These are phyloP conservation scores for Panthera uncia DNA, from an alignment of 2,113 vertebrate species.

Conservation along the genomic window DNA sequence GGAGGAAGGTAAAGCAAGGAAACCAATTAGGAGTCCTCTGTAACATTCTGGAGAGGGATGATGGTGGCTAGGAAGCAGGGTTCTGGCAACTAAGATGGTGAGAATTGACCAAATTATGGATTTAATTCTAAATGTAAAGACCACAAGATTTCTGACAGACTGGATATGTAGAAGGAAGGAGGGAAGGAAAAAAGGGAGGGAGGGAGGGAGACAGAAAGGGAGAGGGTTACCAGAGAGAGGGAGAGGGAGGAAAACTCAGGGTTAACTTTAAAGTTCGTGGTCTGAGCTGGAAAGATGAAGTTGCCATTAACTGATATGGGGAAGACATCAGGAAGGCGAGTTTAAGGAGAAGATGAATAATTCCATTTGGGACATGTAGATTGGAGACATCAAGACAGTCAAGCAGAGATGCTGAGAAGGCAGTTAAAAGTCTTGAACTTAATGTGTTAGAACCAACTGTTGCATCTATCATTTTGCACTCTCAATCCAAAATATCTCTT, in stretches of 20 bases:
- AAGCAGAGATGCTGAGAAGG: neutral
- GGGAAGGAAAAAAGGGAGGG: no score
- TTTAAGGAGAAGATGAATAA: neutral
- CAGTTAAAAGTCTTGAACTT: neutral
- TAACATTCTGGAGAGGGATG: neutral
- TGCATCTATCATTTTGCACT: neutral
- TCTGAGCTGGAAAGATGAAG: neutral
- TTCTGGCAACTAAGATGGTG: neutral
- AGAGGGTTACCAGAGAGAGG: neutral
- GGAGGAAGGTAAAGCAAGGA: neutral
- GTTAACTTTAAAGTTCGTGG: neutral
- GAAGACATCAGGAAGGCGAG: neutral
- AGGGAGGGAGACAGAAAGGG: rapidly evolving
- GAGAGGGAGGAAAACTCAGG: neutral
- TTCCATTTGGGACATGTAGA: neutral
- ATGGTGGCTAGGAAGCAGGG: neutral
- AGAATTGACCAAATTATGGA: neutral
- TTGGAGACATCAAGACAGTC: neutral
- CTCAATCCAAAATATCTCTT: neutral
- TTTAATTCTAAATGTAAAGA: neutral
- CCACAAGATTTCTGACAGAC: neutral
- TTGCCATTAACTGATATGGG: neutral
- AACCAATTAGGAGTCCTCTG: neutral
- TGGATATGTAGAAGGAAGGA: neutral
- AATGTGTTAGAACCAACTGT: no score